Percentiles rank a stretch among this genome's conserved stretches.
Conservation (phyloP, 2,888 invertebrate genomes). For the Bombylius major region DNA sequence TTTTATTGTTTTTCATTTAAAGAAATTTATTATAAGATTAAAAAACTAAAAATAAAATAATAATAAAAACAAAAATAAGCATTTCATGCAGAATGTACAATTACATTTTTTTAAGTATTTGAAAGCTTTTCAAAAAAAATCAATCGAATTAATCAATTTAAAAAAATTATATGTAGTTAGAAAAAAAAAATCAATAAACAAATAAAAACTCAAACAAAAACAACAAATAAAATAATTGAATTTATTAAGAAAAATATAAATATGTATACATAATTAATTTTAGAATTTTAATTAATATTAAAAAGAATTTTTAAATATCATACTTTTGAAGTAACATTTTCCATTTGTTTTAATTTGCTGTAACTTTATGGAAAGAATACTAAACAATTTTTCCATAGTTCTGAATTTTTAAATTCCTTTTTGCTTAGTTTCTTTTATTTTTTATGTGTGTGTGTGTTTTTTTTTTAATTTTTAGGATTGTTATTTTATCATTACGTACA, state of each 20-base stretch:
- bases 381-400: constrained; percentile 13
- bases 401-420: not conserved
- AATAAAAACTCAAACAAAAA: not conserved
- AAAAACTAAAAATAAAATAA: no score
- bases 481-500: no score
- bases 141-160: not conserved
- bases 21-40: no score
- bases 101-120: no score
- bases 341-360: constrained; percentile 19
- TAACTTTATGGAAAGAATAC: constrained; percentile 13
- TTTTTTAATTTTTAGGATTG: no score
- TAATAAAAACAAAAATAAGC: no score
- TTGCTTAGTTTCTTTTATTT: no score
- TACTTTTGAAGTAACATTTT: constrained; percentile 17
- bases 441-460: no score
- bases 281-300: not conserved
- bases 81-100: no score
- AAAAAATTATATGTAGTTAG: not conserved
- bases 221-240: not conserved
- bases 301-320: constrained; percentile 12
- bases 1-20: no score
- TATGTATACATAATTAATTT: constrained; percentile 2
- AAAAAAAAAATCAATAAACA: not conserved
- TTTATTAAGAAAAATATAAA: constrained; percentile 1
- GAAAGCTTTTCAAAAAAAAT: not conserved